Percentiles rank a stretch among this genome's conserved stretches.
Conservation (phyloP, 2,113 vertebrate genomes). For the Lepus timidus region DNA sequence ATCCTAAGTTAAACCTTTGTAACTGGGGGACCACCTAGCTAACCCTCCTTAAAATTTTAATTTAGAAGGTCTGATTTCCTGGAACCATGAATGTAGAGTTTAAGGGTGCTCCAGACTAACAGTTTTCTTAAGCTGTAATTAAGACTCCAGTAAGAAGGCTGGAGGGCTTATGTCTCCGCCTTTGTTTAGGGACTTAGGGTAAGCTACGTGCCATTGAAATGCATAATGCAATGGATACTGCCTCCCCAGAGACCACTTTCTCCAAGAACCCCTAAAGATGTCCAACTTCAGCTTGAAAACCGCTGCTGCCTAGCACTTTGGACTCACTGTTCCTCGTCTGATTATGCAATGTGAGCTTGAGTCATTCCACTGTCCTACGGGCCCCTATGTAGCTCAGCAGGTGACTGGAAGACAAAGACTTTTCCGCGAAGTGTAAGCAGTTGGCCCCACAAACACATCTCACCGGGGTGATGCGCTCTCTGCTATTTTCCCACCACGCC, state of each 20-base stretch:
- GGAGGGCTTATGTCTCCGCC: neutral
- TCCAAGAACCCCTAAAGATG: neutral
- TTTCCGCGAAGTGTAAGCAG: neutral
- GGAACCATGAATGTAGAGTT: neutral
- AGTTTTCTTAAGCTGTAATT: slow-evolving; percentile 6
- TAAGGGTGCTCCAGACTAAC: slow-evolving; percentile 29
- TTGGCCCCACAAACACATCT: neutral
- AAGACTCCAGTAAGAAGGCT: neutral
- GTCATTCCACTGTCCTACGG: neutral
- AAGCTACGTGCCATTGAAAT: neutral
- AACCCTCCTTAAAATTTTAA: neutral
- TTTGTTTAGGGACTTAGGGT: neutral
- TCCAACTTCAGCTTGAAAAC: neutral
- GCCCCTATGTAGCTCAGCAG: neutral
- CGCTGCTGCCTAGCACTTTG: neutral
- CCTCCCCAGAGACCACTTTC: neutral
- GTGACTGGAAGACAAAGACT: neutral
- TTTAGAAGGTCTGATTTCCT: slow-evolving; percentile 18
- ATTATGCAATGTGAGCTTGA: neutral
- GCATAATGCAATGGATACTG: neutral
- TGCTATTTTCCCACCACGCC: neutral
- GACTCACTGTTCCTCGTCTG: neutral
- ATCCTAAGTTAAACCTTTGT: neutral
- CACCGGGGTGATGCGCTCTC: neutral
- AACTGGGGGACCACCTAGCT: neutral